These are phyloP conservation scores for Clepsis dumicolana DNA, from an alignment of 2,888 invertebrate species.

Conservation along the genomic window DNA sequence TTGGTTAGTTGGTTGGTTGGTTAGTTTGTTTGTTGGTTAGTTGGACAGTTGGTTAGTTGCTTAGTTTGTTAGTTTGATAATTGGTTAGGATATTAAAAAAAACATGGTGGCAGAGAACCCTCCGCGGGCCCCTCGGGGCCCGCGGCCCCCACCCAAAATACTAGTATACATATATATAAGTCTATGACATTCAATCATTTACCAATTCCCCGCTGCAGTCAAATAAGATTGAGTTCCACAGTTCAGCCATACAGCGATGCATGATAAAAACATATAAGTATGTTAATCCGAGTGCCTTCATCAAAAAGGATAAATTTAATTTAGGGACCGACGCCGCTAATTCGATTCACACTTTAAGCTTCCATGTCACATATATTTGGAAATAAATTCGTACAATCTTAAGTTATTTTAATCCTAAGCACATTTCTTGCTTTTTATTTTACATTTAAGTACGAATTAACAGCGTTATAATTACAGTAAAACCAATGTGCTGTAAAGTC, in stretches of 20 bases:
- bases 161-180: too few relatives aligned
- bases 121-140: too few relatives aligned
- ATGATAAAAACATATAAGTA: conserved; percentile 7
- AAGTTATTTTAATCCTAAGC: conserved; percentile 30
- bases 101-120: too few relatives aligned
- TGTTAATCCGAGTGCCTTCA: conserved; percentile 28
- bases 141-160: too few relatives aligned
- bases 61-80: too few relatives aligned
- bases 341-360: conserved; percentile 40
- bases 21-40: too few relatives aligned
- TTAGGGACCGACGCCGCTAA: conserved; percentile 34
- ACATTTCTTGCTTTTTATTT: background rate
- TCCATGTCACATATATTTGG: conserved; percentile 30
- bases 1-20: too few relatives aligned
- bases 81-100: too few relatives aligned
- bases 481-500: too few relatives aligned
- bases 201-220: background rate
- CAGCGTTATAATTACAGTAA: too few relatives aligned
- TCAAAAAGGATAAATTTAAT: conserved; percentile 39
- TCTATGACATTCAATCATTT: too few relatives aligned
- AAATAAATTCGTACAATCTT: conserved; percentile 22
- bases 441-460: background rate
- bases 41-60: too few relatives aligned
- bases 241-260: conserved; percentile 7
- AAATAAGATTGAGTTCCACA: background rate